phyloP scores from a whole-genome alignment of 2,113 vertebrate genomes.

The Bubo scandiacus region DNA sequence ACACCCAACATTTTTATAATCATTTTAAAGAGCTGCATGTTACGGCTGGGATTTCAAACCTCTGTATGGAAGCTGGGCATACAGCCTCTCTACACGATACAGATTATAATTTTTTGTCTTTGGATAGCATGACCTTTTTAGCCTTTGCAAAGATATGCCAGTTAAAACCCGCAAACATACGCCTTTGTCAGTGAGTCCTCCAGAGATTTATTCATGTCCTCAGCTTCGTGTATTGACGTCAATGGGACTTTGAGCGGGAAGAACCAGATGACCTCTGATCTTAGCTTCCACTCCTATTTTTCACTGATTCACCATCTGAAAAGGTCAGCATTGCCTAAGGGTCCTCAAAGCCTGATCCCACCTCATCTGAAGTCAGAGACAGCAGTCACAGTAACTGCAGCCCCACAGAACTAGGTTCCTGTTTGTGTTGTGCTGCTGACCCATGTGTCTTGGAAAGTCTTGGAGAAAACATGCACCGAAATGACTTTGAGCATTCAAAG shows the following conservation, averaged over 20 bases:
- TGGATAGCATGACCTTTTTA: rapidly evolving
- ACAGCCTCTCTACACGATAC: rapidly evolving
- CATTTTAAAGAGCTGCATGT: neutral
- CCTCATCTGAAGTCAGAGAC: neutral
- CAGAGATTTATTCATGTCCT: neutral
- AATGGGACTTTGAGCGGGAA: neutral
- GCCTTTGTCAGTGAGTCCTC: neutral
- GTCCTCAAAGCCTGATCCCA: neutral
- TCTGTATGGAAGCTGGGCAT: neutral
- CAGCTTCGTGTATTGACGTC: neutral
- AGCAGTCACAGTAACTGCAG: neutral
- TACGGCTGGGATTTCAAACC: neutral
- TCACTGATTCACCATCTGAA: neutral
- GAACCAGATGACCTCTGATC: neutral
- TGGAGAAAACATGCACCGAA: neutral
- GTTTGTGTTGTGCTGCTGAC: neutral
- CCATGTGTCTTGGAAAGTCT: neutral
- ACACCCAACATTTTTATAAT: neutral
- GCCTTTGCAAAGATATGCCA: neutral
- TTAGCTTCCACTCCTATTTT: neutral
- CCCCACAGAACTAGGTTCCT: neutral
- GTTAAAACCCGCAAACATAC: neutral
- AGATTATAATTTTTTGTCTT: neutral
- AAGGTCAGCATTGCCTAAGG: neutral
- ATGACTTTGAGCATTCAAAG: neutral